These are phyloP conservation scores for Darwinula stevensoni DNA, from an alignment of 2,888 invertebrate species.

Conservation along the genomic window DNA sequence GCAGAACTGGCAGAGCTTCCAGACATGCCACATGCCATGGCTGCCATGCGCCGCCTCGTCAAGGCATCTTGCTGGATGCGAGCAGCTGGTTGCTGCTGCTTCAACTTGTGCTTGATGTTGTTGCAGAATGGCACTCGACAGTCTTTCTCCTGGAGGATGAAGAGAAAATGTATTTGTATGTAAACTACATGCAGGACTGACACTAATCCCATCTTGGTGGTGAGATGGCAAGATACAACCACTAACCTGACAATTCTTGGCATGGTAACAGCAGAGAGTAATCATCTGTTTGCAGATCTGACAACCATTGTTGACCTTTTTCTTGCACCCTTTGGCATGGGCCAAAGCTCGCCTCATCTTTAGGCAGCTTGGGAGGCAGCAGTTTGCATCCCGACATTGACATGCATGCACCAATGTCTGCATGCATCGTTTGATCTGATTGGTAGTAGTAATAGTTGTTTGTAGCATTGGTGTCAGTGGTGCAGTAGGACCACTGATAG, in stretches of 20 bases:
- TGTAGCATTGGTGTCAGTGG: no score
- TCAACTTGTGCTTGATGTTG: conserved; percentile 88
- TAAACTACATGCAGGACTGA: background rate
- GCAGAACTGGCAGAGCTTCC: conserved; percentile 3
- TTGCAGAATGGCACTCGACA: conserved; percentile 97
- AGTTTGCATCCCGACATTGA: conserved; percentile 94
- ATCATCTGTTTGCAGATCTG: conserved; percentile 97
- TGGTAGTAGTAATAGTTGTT: conserved; percentile 19
- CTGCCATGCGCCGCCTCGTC: conserved; percentile 29
- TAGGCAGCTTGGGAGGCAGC: conserved; percentile 80
- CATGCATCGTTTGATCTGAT: conserved; percentile 79
- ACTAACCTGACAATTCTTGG: conserved; percentile 57
- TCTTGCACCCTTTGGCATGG: conserved; percentile 87
- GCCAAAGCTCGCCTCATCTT: conserved; percentile 99
- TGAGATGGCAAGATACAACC: background rate
- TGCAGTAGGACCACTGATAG: conserved; percentile 5
- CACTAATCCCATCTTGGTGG: no score
- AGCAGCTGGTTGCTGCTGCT: conserved; percentile 87
- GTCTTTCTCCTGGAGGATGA: conserved; percentile 33
- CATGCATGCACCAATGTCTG: conserved; percentile 82
- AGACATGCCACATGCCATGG: conserved; percentile 16
- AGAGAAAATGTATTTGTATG: background rate
- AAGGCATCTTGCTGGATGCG: conserved; percentile 81
- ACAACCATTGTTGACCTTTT: conserved; percentile 83
- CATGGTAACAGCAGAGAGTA: conserved; percentile 93